Percentiles rank a stretch among this genome's conserved stretches.
Conservation (phyloP, 1,140 invertebrate genomes). For the Druon quercuslanigerum region DNA sequence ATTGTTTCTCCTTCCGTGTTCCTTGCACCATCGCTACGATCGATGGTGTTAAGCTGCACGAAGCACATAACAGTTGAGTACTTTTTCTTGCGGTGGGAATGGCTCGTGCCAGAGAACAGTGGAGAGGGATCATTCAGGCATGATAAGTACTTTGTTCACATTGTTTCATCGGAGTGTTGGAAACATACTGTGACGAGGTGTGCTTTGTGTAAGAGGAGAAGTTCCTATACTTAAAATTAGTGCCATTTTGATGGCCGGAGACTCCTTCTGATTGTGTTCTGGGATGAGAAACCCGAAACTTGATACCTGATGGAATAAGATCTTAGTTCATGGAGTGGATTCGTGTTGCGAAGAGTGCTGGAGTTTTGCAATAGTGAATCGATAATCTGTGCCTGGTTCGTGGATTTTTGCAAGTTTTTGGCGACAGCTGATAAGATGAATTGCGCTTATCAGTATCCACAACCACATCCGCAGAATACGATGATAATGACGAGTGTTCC, state of each 20-base stretch:
- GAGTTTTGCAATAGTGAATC: background rate
- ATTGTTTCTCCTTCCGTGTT: constrained; percentile 43
- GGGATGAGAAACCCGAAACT: background rate
- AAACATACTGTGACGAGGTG: background rate
- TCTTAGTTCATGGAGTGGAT: background rate
- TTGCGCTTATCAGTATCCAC: constrained; percentile 73
- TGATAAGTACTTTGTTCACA: constrained; percentile 9
- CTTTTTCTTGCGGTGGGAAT: constrained; percentile 18
- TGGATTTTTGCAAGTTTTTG: background rate
- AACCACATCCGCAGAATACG: constrained; percentile 69
- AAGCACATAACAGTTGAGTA: constrained; percentile 20
- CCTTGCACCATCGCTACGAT: background rate
- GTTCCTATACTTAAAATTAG: background rate
- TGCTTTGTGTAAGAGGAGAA: background rate
- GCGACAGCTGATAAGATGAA: constrained; percentile 61
- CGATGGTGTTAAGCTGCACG: constrained; percentile 18
- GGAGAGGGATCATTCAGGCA: constrained; percentile 23
- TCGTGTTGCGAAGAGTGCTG: constrained; percentile 14
- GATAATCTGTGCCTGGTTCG: constrained; percentile 30
- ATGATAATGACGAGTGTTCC: constrained; percentile 63
- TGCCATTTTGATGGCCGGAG: background rate
- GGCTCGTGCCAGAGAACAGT: constrained; percentile 10
- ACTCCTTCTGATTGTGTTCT: background rate
- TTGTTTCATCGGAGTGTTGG: constrained; percentile 16
- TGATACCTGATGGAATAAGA: background rate